Evolutionary conservation across 2,888 invertebrate species (phyloP), one percentile per base, ranked within the genome.

Genomic region (Sesia apiformis): DNA sequence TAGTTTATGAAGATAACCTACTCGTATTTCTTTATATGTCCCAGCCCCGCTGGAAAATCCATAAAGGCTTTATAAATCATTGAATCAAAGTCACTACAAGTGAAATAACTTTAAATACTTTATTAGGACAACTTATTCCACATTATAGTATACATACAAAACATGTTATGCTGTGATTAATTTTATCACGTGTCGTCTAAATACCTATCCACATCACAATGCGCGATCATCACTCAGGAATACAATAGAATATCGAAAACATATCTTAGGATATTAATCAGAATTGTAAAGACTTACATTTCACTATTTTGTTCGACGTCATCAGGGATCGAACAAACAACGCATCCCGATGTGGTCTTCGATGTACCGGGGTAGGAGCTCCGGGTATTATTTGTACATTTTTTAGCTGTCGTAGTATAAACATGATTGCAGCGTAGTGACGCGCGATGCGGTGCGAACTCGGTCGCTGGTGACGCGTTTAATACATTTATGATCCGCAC

Each of bases 81-180:
- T 73, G 66, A 78, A 85, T 84, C 78, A 86, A 89, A 89, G 78
- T 81, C 84, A 78, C 76, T 71, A 72, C 72, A 74, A 79, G 78
- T 81, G 76, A 85, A 85, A 83, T 84, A 86, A 85, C 85, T 87
- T 88, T 86, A 88, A 88, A 89, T 88, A 88, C 87, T 89, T 89
- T 89, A 89, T 89, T 89, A 86, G 80, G 88, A 88, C 84, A 89
- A 88, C 88, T 88, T 87, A 87, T 84, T 82, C 84, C 87, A 88
- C 84, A 86, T 78, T 78, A 81, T 84, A 85, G 85, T 87, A 86
- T 85, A 88, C 84, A 88, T 88, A 86, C 81, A 87, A 88, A 88
- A 88, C 84, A 88, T 84, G 82, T 85, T 84, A 87, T 78, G 83
- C 74, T 84, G 88, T 84, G 87, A 87, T 88, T 84, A 83, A 82